Percentiles rank a stretch among this genome's conserved stretches.
Evolutionary conservation across 2,113 vertebrate species (phyloP).

Genomic region (Nerophis lumbriciformis): DNA sequence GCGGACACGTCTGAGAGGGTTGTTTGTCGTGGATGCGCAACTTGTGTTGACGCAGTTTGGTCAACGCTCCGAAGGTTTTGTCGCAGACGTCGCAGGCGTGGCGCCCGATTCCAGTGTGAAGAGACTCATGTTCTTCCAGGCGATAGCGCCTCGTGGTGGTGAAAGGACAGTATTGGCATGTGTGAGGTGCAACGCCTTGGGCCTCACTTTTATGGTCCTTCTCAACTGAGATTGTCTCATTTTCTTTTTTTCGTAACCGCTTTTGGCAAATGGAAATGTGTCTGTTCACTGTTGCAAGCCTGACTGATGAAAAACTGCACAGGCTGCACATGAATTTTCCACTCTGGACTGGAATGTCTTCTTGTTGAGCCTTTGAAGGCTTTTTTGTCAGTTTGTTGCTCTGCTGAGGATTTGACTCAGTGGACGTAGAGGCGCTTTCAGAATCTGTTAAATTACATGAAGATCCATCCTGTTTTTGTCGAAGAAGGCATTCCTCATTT

Average conservation of each 20-base stretch:
- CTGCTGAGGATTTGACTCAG: neutral
- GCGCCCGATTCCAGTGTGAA: conserved; percentile 87
- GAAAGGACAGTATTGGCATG: conserved; percentile 83
- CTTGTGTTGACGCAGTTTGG: conserved; percentile 85
- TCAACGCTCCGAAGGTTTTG: conserved; percentile 86
- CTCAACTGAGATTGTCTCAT: neutral
- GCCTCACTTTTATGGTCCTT: neutral
- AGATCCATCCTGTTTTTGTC: neutral
- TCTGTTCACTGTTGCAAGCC: conserved; percentile 72
- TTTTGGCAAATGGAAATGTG: conserved; percentile 68
- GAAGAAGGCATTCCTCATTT: neutral
- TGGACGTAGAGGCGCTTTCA: neutral
- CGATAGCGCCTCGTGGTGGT: conserved; percentile 85
- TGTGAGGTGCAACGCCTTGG: conserved; percentile 53
- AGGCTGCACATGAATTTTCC: conserved; percentile 79
- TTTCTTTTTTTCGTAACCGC: neutral
- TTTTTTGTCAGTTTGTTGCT: neutral
- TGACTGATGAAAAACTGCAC: conserved; percentile 80
- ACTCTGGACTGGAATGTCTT: neutral
- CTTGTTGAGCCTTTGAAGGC: neutral
- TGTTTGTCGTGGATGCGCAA: conserved; percentile 85
- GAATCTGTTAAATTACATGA: neutral
- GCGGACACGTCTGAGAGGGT: conserved; percentile 82
- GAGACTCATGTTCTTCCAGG: conserved; percentile 85
- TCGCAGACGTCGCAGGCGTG: conserved; percentile 75